phyloP scores from a whole-genome alignment of 2,888 invertebrate species.

The Ormyrus nitidulus region DNA sequence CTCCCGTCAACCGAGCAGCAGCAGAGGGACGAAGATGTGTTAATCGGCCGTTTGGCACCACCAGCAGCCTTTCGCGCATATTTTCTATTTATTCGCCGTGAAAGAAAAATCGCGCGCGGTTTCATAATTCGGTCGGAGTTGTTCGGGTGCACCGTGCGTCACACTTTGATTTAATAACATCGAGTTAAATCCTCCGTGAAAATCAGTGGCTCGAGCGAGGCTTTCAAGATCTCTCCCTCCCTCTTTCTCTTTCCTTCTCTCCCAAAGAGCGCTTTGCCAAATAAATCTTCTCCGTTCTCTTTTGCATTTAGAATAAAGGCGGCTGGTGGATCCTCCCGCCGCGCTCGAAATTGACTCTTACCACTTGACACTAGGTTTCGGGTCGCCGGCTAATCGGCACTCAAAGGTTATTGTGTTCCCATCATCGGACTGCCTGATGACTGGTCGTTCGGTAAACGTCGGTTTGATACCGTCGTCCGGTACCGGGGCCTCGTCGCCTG shows the following conservation, averaged over 20 bases:
- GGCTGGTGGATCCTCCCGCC: no score
- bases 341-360: slow-evolving; percentile 77
- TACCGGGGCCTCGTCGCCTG: slow-evolving; percentile 96
- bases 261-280: neutral
- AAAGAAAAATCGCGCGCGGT: neutral
- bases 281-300: no score
- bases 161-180: slow-evolving; percentile 22
- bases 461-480: slow-evolving; percentile 96
- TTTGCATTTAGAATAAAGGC: no score
- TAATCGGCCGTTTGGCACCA: slow-evolving; percentile 24
- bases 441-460: slow-evolving; percentile 97
- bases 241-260: neutral
- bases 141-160: neutral
- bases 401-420: slow-evolving; percentile 97
- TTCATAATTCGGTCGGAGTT: slow-evolving; percentile 17
- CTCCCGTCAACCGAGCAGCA: neutral
- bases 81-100: slow-evolving; percentile 14
- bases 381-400: slow-evolving; percentile 98
- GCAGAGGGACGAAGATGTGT: neutral
- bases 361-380: slow-evolving; percentile 95
- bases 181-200: slow-evolving; percentile 24
- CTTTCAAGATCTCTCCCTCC: neutral
- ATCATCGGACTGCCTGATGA: slow-evolving; percentile 97
- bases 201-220: neutral
- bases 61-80: neutral